phyloP scores from a whole-genome alignment of 1,140 invertebrate species.

The Heliconius hewitsoni region DNA sequence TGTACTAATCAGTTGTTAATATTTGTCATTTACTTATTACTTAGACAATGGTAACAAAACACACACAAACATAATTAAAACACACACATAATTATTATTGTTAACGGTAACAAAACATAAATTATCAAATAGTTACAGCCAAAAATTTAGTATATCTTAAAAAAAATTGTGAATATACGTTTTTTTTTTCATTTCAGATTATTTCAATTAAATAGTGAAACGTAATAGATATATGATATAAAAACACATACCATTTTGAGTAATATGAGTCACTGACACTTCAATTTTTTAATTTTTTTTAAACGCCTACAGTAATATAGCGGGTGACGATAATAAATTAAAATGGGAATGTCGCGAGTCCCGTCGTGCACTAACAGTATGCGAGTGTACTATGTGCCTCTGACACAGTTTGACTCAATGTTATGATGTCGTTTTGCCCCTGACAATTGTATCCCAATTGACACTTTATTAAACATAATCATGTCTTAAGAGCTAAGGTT shows the following conservation, averaged over 20 bases:
- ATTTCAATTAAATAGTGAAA: background rate
- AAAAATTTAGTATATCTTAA: too few species aligned
- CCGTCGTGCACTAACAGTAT: slow-evolving; percentile 32
- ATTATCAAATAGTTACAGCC: background rate
- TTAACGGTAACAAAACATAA: too few species aligned
- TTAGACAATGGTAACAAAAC: background rate
- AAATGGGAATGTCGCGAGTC: slow-evolving; percentile 19
- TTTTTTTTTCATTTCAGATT: background rate
- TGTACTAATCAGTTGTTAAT: background rate
- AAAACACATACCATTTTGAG: slow-evolving; percentile 32
- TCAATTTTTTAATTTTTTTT: background rate
- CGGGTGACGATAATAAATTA: slow-evolving; percentile 15
- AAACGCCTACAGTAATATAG: background rate
- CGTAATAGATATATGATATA: background rate
- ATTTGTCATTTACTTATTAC: background rate
- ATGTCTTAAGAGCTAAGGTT: slow-evolving; percentile 30
- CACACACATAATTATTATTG: background rate
- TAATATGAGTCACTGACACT: slow-evolving; percentile 13
- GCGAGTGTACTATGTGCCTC: slow-evolving; percentile 34
- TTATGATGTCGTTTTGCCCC: slow-evolving; percentile 37
- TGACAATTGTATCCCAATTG: slow-evolving; percentile 52
- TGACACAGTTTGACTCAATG: slow-evolving; percentile 38
- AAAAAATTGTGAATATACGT: background rate
- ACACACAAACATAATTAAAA: background rate
- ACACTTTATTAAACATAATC: slow-evolving; percentile 41